Percentiles rank a stretch among this genome's conserved stretches.
Conservation (phyloP, 2,888 invertebrate genomes). For the Monochamus alternatus region DNA sequence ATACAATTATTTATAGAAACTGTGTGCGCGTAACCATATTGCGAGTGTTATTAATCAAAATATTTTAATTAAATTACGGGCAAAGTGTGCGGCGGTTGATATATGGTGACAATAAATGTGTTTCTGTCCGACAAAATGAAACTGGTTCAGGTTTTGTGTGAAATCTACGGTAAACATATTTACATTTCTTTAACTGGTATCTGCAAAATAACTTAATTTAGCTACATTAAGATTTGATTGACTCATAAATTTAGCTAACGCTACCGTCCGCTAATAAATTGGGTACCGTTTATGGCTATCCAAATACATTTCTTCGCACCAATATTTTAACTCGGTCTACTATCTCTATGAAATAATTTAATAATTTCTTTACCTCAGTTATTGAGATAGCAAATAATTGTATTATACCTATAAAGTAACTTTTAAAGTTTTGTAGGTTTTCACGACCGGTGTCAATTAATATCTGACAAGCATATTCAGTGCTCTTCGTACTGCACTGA, state of each 20-base stretch:
- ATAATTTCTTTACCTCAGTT: no score
- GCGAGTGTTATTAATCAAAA: constrained; percentile 22
- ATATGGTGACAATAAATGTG: constrained; percentile 2
- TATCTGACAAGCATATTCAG: no score
- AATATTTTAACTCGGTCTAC: no score
- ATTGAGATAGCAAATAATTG: no score
- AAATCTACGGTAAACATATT: constrained; percentile 9
- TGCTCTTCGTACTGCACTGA: no score
- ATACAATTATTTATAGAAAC: constrained; percentile 32
- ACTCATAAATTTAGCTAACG: constrained; percentile 9
- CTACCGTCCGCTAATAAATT: not conserved
- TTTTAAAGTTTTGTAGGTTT: no score
- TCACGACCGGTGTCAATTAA: no score
- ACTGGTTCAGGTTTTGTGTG: constrained; percentile 21
- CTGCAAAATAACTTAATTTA: constrained; percentile 29
- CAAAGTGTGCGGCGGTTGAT: constrained; percentile 19
- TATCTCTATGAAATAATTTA: no score
- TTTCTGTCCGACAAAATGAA: not conserved
- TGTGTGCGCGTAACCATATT: constrained; percentile 18
- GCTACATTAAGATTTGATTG: constrained; percentile 23
- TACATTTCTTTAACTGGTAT: constrained; percentile 19
- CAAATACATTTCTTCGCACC: no score
- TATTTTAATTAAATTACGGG: constrained; percentile 26
- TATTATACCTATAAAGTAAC: no score
- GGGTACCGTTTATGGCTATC: not conserved